These are phyloP conservation scores for Tenebrosternarchus preto DNA, from an alignment of 2,113 vertebrate genomes.

Conservation along the genomic window DNA sequence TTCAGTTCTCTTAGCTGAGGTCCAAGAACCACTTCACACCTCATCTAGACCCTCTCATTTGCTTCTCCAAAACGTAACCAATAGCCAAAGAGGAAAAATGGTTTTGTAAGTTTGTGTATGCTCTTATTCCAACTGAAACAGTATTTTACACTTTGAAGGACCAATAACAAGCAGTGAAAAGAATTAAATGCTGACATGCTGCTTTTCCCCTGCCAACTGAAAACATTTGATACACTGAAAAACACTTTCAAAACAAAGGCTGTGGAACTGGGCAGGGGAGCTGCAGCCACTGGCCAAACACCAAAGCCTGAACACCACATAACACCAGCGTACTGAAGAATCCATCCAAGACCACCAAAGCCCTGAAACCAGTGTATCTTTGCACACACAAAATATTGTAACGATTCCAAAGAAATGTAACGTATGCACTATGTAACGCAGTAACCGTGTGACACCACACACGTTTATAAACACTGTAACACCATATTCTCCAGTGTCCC, in stretches of 20 bases:
- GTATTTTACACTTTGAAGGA: not conserved
- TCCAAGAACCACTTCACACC: slow-evolving; percentile 38
- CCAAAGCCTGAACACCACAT: slow-evolving; percentile 18
- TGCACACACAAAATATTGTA: not conserved
- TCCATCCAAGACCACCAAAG: not conserved
- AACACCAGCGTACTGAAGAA: too few relatives aligned
- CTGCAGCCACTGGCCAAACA: slow-evolving; percentile 20
- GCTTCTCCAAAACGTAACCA: slow-evolving; percentile 10
- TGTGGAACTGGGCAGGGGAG: slow-evolving; percentile 20
- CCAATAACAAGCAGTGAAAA: not conserved
- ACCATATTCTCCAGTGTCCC: too few relatives aligned
- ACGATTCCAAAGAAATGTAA: not conserved
- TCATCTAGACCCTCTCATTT: slow-evolving; percentile 27
- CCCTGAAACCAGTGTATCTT: slow-evolving; percentile 20
- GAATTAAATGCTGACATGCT: slow-evolving; percentile 29
- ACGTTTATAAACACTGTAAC: not conserved
- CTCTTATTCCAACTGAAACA: slow-evolving; percentile 37
- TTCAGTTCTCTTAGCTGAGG: slow-evolving; percentile 18
- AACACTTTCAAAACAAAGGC: slow-evolving; percentile 39
- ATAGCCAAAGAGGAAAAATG: slow-evolving; percentile 15
- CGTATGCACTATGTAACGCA: not conserved
- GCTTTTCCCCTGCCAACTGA: slow-evolving; percentile 28
- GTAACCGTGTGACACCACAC: not conserved
- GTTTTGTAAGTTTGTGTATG: slow-evolving; percentile 18
- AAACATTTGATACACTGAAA: slow-evolving; percentile 38